Percentiles rank a stretch among this genome's conserved stretches.
Conservation (phyloP, 2,113 vertebrate genomes). For the Pseudonaja textilis region DNA sequence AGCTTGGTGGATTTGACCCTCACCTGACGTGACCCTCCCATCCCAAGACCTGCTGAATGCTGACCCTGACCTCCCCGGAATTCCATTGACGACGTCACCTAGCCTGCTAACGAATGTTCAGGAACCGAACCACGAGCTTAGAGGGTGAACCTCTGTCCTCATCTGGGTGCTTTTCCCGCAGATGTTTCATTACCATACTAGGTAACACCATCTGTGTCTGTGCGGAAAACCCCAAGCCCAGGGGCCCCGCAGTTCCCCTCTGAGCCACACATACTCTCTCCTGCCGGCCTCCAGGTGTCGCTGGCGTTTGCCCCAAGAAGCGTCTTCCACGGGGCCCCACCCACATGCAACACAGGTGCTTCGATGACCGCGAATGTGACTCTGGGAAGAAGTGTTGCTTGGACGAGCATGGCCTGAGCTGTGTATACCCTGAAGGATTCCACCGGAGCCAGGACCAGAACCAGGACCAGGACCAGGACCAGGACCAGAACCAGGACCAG, state of each 20-base stretch:
- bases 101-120: not conserved
- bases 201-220: not conserved
- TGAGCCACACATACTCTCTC: not conserved
- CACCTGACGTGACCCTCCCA: not conserved
- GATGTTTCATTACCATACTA: not conserved
- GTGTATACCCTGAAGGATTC: not conserved
- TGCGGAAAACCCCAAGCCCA: not conserved
- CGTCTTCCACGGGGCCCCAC: accelerated
- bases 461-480: not conserved
- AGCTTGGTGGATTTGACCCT: not conserved
- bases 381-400: conserved; percentile 50
- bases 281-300: not conserved
- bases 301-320: not conserved
- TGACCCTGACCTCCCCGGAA: not conserved
- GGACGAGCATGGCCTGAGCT: conserved; percentile 34
- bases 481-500: too few relatives aligned
- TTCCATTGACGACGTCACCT: too few relatives aligned
- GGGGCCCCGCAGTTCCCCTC: not conserved
- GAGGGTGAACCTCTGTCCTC: too few relatives aligned
- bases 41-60: not conserved
- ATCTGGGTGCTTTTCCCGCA: not conserved
- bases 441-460: too few relatives aligned
- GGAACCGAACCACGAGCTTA: not conserved
- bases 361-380: conserved; percentile 36
- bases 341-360: not conserved